Percentiles rank a stretch among this genome's conserved stretches.
Evolutionary conservation across 2,888 invertebrate genomes (phyloP).

Genomic region (Luperina testacea): DNA sequence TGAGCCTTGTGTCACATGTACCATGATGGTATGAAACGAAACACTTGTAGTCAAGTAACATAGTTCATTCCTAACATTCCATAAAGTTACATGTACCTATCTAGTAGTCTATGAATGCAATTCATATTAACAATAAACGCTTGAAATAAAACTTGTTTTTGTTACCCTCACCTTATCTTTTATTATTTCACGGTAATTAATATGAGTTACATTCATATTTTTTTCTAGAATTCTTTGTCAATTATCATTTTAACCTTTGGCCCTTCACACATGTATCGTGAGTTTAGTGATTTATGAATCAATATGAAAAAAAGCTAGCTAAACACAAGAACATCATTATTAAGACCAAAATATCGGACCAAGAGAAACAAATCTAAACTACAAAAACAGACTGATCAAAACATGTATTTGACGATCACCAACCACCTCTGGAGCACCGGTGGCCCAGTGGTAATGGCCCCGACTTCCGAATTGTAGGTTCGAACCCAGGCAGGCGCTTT

Average conservation of each 20-base stretch:
- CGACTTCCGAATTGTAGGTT: not conserved
- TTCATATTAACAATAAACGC: conserved; percentile 88
- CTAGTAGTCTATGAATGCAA: conserved; percentile 84
- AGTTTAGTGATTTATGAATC: not conserved
- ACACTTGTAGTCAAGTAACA: conserved; percentile 45
- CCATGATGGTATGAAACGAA: conserved; percentile 38
- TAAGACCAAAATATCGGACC: not conserved
- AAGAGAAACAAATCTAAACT: not conserved
- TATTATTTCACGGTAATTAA: conserved; percentile 71
- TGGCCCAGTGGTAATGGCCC: too few species aligned
- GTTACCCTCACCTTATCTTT: conserved; percentile 71
- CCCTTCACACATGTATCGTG: conserved; percentile 11
- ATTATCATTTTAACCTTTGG: conserved; percentile 48
- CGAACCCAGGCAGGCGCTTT: not conserved
- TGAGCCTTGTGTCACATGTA: conserved; percentile 21
- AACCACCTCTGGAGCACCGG: too few species aligned
- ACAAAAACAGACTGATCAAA: not conserved
- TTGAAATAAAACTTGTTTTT: conserved; percentile 82
- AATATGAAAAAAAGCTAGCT: not conserved
- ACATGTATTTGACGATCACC: too few species aligned
- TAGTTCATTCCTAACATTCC: conserved; percentile 65
- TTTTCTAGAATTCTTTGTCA: conserved; percentile 55
- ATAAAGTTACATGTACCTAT: conserved; percentile 57
- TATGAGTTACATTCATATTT: conserved; percentile 89
- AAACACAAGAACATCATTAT: not conserved